Conservation (phyloP, 2,888 invertebrate species). For the Osmoderma eremita region DNA sequence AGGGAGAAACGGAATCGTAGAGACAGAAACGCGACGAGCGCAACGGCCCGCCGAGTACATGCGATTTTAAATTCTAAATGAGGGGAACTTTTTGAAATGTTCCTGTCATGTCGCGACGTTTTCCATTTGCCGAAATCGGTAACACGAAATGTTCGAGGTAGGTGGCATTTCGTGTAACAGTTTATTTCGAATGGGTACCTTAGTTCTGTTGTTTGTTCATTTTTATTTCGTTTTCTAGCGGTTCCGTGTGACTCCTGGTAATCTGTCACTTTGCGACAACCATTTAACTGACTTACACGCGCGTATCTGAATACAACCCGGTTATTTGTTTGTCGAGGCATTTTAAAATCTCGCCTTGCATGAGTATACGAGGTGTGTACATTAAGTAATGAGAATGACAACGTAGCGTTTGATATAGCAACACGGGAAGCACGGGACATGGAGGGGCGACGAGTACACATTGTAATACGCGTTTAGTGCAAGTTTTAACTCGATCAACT, state of each 20-base stretch:
- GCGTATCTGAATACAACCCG: no score
- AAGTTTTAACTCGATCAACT: no score
- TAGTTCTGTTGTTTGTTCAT: constrained; percentile 1
- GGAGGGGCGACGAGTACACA: no score
- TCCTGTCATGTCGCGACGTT: constrained; percentile 44
- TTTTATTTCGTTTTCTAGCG: background rate
- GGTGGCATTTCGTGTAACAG: constrained; percentile 17
- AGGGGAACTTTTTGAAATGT: constrained; percentile 43
- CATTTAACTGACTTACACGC: no score
- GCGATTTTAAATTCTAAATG: constrained; percentile 41
- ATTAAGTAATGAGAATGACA: no score
- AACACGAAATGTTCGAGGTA: constrained; percentile 8
- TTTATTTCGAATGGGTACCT: constrained; percentile 3
- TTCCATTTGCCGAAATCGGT: constrained; percentile 40
- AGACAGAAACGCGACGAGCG: background rate
- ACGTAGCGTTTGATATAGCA: no score
- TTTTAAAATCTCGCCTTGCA: no score
- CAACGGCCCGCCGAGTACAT: background rate
- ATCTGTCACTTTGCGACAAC: constrained; percentile 8
- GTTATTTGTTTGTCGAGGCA: no score
- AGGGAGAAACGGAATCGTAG: background rate
- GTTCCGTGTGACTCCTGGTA: constrained; percentile 1
- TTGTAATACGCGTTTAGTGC: no score
- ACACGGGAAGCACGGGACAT: no score
- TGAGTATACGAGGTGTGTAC: no score